Percentiles rank a stretch among this genome's conserved stretches.
phyloP scores from a whole-genome alignment of 2,113 vertebrate species.

The Colossoma macropomum region DNA sequence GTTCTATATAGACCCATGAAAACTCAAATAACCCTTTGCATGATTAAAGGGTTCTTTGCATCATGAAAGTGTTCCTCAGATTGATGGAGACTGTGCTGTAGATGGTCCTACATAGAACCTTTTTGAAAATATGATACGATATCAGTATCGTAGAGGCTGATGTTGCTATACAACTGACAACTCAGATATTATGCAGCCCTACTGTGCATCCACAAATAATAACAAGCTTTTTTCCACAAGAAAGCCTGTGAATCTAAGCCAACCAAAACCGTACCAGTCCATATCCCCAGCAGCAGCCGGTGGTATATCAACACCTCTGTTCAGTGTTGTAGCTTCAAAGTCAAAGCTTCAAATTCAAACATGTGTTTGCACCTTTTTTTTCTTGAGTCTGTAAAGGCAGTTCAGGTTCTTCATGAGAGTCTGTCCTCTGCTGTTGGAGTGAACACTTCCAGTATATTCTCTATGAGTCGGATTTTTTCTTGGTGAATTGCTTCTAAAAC shows the following conservation, averaged over 20 bases:
- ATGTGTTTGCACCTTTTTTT: not conserved
- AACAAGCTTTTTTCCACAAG: no score
- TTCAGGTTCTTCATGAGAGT: not conserved
- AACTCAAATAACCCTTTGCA: no score
- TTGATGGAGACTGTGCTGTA: no score
- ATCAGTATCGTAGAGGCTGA: no score
- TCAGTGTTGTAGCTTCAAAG: not conserved
- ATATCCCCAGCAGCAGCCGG: not conserved
- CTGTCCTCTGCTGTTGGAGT: not conserved
- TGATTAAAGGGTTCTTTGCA: no score
- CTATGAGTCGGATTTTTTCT: not conserved
- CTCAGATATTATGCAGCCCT: no score
- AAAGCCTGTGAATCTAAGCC: not conserved
- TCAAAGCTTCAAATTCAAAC: not conserved
- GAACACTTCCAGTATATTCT: not conserved
- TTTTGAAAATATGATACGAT: no score
- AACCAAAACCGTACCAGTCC: not conserved
- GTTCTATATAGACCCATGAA: no score
- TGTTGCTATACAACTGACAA: no score
- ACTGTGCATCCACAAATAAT: no score
- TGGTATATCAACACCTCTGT: not conserved
- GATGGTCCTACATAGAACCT: no score
- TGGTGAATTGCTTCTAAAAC: not conserved
- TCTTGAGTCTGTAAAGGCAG: not conserved
- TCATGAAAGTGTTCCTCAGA: no score